Evolutionary conservation across 1,140 invertebrate species (phyloP).

Genomic region (Zaprionus africanus): DNA sequence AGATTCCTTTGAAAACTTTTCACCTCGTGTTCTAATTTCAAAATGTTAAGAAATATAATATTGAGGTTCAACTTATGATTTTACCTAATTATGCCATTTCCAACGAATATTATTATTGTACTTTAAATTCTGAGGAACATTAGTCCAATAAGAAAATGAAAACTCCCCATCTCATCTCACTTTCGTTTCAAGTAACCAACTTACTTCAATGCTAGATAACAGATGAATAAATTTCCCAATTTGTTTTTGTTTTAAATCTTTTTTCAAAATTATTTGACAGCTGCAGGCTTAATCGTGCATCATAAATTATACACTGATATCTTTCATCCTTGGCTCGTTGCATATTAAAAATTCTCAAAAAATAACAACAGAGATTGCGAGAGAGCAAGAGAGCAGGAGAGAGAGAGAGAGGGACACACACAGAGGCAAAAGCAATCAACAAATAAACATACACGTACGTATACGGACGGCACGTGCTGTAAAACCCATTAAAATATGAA

Average conservation of each 20-base stretch:
- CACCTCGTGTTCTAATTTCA: not conserved
- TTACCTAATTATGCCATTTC: not conserved
- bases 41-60: not conserved
- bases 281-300: constrained; percentile 38
- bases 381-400: constrained; percentile 8
- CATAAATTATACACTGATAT: constrained; percentile 57
- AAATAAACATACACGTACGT: constrained; percentile 61
- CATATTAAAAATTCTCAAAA: constrained; percentile 34
- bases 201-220: not conserved
- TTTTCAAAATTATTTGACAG: constrained; percentile 37
- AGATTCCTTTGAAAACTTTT: not conserved
- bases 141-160: no score
- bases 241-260: not conserved
- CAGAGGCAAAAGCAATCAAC: constrained; percentile 44
- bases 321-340: constrained; percentile 33
- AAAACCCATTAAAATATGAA: constrained; percentile 73
- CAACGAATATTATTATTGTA: not conserved
- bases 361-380: constrained; percentile 4
- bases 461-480: constrained; percentile 71
- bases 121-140: no score
- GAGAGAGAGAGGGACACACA: constrained; percentile 41
- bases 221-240: constrained; percentile 5
- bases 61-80: not conserved
- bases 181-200: not conserved
- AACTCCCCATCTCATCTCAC: no score